phyloP scores from a whole-genome alignment of 2,888 invertebrate genomes.

The Pseudococcus viburni region DNA sequence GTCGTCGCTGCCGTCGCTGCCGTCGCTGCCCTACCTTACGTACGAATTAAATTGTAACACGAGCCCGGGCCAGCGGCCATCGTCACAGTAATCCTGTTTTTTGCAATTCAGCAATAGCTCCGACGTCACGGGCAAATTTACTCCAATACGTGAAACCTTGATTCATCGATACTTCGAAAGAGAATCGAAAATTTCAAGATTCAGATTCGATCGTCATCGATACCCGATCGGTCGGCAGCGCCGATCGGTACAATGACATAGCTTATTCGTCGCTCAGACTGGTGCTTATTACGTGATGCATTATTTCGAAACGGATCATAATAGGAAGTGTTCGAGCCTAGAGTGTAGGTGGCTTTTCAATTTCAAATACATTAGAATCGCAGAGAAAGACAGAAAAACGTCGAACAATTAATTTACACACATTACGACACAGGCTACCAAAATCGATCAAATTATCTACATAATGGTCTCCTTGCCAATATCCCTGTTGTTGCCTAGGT shows the following conservation, averaged over 20 bases:
- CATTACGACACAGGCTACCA: neutral
- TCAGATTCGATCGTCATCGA: neutral
- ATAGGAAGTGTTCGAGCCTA: conserved; percentile 46
- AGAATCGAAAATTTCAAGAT: too few species aligned
- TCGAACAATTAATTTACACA: conserved; percentile 33
- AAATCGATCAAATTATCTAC: conserved; percentile 27
- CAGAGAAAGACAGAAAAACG: neutral
- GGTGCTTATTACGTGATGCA: conserved; percentile 22
- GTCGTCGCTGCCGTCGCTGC: neutral
- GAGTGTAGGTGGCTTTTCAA: conserved; percentile 33
- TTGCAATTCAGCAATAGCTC: neutral
- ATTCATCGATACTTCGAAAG: neutral
- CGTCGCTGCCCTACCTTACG: too few species aligned
- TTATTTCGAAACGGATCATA: conserved; percentile 53
- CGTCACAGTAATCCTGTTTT: neutral
- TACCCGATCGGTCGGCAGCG: neutral
- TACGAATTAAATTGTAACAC: conserved; percentile 28
- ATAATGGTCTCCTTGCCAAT: conserved; percentile 2
- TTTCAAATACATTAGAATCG: neutral
- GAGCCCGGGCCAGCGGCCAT: neutral
- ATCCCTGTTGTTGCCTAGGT: neutral
- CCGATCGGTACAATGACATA: conserved; percentile 40
- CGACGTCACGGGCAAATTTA: neutral
- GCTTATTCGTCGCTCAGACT: conserved; percentile 29
- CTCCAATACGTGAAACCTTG: neutral